Base-by-base conservation (phyloP, 1,140 invertebrate genomes). In the Zaprionus camerounensis region DNA sequence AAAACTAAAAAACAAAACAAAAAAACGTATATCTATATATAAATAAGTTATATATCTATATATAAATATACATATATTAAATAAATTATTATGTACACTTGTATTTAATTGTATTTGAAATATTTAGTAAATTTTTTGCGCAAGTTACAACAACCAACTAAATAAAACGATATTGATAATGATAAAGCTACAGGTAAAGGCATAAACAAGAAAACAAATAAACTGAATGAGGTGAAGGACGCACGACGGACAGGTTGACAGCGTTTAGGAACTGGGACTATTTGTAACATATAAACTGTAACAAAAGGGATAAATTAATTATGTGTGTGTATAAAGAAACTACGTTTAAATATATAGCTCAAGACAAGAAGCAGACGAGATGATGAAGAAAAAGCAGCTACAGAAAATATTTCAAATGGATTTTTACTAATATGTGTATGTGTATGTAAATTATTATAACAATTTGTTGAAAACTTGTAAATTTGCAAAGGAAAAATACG, bases 401-500 rank as follows among this genome's bases (percentile, higher is more conserved):
- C 51, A 65, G 49, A 11, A 61, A 62, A 26, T 70, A 69, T 66
- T 74, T 78, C 59, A 68, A 74, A 53, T 41, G 59, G 49, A 69
- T 75, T 75, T 78, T 69, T 78, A 73, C 72, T 78, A 67, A 70
- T 76, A 71, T 76, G 56, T 76, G 62, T 74, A 76, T 65, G 62
- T 75, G 59, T 74, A 73, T 73, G 71, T 77, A 77, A 75, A 78
- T 78, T 75, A 78, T 61, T 75, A 65, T 70, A 69, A 56, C 36
- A 69, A 83, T 88, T 90, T 90, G 85, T 90, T 90, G 76, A 88
- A 78, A 88, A 85, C 77, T 90, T 91, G 88, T 91, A 91, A 82
- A 91, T 91, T 91, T 84, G 83, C 83, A 91, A 91, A 78, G 88
- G 91, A 92, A 91, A 92, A 91, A 92, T 92, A 92, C 91, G 91